Evolutionary conservation across 2,888 invertebrate species (phyloP).

Genomic region (Leptopterna dolabrata): DNA sequence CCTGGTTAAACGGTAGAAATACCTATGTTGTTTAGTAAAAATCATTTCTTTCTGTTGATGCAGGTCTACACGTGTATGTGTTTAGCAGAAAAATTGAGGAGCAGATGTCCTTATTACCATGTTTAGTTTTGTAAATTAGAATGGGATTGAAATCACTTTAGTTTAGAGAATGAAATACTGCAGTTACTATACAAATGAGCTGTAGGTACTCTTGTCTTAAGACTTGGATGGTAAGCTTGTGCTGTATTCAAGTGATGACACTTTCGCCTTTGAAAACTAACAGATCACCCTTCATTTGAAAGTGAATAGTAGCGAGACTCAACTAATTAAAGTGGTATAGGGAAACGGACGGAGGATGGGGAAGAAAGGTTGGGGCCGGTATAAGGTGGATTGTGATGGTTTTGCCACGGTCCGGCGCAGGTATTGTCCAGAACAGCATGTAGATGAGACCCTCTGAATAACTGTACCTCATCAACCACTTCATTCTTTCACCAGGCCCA

Average conservation of each 20-base stretch:
- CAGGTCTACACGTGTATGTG: no score
- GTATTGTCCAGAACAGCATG: slow-evolving; percentile 12
- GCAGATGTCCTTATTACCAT: no score
- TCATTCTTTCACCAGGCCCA: slow-evolving; percentile 6
- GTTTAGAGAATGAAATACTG: no score
- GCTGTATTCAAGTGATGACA: background rate
- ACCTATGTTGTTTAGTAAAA: no score
- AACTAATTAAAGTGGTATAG: background rate
- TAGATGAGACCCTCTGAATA: slow-evolving; percentile 46
- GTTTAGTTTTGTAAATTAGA: no score
- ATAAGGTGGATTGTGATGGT: slow-evolving; percentile 41
- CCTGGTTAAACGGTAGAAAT: no score
- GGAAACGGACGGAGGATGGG: background rate
- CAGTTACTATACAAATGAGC: no score
- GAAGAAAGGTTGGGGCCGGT: background rate
- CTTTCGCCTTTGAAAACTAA: background rate
- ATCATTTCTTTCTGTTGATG: no score
- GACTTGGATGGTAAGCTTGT: background rate
- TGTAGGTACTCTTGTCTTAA: no score
- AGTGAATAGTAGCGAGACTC: background rate
- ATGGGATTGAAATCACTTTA: no score
- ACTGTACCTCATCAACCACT: slow-evolving; percentile 41
- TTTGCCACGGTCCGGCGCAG: slow-evolving; percentile 49
- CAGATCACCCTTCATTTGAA: background rate
- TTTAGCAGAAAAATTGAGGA: no score